phyloP scores from a whole-genome alignment of 2,797 vertebrate species.

The Phataginus tricuspis region DNA sequence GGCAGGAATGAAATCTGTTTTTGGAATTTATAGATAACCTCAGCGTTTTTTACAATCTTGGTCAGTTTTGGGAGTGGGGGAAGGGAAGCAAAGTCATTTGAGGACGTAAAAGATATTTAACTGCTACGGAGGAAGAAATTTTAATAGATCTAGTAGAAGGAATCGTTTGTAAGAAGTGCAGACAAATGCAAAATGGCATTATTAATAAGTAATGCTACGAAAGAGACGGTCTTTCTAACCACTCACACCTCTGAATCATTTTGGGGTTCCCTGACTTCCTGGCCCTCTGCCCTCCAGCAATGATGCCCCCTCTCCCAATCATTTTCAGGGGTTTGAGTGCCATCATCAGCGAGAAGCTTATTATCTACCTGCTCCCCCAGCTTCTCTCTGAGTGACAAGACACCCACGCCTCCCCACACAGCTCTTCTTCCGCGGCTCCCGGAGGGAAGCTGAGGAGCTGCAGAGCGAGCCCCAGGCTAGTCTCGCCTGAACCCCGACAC shows the following conservation, averaged over 20 bases:
- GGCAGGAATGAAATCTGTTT: slow-evolving; percentile 22
- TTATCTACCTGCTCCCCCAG: slow-evolving; percentile 66
- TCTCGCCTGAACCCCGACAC: neutral
- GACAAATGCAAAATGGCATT: slow-evolving; percentile 58
- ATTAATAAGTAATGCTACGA: slow-evolving; percentile 39
- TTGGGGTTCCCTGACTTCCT: neutral
- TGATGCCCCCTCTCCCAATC: neutral
- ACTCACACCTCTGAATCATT: slow-evolving; percentile 41
- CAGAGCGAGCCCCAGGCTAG: slow-evolving; percentile 17
- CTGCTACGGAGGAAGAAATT: neutral
- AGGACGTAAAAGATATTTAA: slow-evolving; percentile 42
- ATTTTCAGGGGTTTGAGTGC: slow-evolving; percentile 34
- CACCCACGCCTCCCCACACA: slow-evolving; percentile 61
- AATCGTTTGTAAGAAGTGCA: slow-evolving; percentile 50
- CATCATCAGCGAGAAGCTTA: neutral
- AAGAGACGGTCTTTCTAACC: neutral
- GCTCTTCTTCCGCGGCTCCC: slow-evolving; percentile 2
- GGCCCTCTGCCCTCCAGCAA: neutral
- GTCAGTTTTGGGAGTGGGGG: neutral
- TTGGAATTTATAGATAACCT: slow-evolving; percentile 27
- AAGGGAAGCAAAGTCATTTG: neutral
- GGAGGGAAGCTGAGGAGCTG: neutral
- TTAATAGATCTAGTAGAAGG: neutral
- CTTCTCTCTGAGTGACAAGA: slow-evolving; percentile 64
- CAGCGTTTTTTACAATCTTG: neutral